These are phyloP conservation scores for Horisme vitalbata DNA, from an alignment of 2,888 invertebrate genomes.

Conservation along the genomic window DNA sequence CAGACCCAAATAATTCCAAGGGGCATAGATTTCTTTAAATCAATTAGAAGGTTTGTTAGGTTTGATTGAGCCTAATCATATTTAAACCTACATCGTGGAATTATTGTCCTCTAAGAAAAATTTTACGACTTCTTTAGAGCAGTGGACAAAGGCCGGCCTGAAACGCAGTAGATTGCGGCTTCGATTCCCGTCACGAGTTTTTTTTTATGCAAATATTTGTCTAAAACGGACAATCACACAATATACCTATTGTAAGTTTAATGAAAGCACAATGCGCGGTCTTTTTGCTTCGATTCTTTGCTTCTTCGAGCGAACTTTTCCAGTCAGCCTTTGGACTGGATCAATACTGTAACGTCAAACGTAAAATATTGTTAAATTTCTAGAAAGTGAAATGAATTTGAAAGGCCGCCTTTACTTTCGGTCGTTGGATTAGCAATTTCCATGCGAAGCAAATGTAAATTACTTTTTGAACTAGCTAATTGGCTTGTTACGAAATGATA, in stretches of 20 bases:
- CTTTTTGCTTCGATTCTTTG: no score
- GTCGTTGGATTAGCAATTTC: conserved; percentile 17
- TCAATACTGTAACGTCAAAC: neutral
- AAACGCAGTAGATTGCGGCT: no score
- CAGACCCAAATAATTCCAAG: conserved; percentile 5
- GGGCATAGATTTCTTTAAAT: neutral
- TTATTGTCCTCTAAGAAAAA: no score
- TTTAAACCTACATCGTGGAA: no score
- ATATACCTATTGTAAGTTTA: no score
- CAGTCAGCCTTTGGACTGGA: neutral
- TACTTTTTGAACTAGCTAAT: conserved; percentile 1
- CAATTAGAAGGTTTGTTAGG: neutral
- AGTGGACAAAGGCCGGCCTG: no score
- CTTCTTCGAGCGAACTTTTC: neutral
- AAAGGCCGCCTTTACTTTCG: conserved; percentile 9
- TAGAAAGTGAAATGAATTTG: conserved; percentile 19
- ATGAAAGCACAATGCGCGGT: no score
- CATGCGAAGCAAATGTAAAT: conserved; percentile 11
- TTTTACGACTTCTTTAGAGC: no score
- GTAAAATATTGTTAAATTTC: neutral
- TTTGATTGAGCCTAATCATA: neutral
- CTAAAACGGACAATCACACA: no score
- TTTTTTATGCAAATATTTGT: no score
- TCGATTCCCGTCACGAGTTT: no score
- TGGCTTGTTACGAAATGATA: conserved; percentile 7